Conservation (phyloP, 2,888 invertebrate species). For the Ochropacha duplaris region DNA sequence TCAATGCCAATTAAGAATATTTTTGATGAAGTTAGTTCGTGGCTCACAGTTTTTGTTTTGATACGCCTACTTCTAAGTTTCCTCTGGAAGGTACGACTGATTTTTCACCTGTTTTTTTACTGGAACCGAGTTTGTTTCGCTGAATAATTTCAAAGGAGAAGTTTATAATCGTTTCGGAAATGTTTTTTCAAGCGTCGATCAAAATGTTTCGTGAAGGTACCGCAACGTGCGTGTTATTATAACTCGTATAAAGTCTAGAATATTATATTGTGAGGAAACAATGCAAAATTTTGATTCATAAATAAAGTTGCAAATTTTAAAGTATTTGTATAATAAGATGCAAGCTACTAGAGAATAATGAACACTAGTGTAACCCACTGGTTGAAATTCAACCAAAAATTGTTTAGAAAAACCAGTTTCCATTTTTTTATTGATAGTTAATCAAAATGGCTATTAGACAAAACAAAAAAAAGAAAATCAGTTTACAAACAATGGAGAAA, state of each 20-base stretch:
- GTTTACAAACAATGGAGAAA: no score
- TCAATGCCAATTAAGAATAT: no score
- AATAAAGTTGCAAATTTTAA: neutral
- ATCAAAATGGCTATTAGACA: no score
- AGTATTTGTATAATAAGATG: no score
- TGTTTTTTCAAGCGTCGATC: neutral
- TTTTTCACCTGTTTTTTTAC: neutral
- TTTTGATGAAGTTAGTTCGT: neutral
- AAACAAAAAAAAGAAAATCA: no score
- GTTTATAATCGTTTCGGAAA: neutral
- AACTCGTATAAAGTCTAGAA: neutral
- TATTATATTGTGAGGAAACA: neutral
- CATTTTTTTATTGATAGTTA: no score
- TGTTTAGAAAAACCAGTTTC: no score
- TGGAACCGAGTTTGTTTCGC: neutral
- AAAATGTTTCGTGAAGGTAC: neutral
- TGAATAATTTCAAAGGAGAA: neutral
- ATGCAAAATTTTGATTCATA: neutral
- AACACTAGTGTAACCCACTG: no score
- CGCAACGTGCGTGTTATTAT: neutral
- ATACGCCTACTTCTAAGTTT: neutral
- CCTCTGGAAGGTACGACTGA: neutral
- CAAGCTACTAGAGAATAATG: no score
- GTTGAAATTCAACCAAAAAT: no score
- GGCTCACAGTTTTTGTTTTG: neutral